Base-by-base conservation (phyloP, 1,140 invertebrate species). In the Solenopsis invicta region DNA sequence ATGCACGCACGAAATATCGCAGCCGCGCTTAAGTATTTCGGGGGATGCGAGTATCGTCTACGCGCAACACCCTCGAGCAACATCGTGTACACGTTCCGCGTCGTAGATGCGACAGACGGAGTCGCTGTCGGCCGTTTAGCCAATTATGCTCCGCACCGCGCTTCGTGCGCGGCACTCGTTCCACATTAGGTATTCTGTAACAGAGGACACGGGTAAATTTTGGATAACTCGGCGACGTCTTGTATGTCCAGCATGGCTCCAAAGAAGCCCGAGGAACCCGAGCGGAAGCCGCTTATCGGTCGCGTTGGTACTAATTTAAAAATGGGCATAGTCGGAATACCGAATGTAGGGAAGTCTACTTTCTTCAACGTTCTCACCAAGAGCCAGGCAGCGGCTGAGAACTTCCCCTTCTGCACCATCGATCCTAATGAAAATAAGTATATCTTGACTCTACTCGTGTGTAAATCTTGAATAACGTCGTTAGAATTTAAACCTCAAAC, bases 401-500 rank as follows among this genome's bases (percentile, higher is more conserved):
- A 94, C 99, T 99, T 95, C 29, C 99, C 99, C 6, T 99, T 99
- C 96, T 99, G 99, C 96, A 99, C 99, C 93, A 99, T 99, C 93
- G 99, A 99, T 96, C 99, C 99, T 34, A 99, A 99, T 98, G 99
- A 99, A 97, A 99, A 99, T 99, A 99, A 99, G 98, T 99, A 98
- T 97, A 98, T 97, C 86, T 91, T 85, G 18, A 80, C 48, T 76
- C 18, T 59, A 21, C 21, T 64, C 21, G 18, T 24, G 9, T 56
- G 9, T 56, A 6, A 78, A 77, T 45, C 56, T 61, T 21, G 8
- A 56, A 5, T 13, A 13, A 76, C 16, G 4, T 59, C 16, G 2
- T 24, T 59, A 18, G 21, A 76, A 41, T 61, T 76, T 59, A 6
- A 59, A 66, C 1, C 5, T 48, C 6, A 4, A 24, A 29, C 5